Conservation (phyloP, 2,797 vertebrate genomes). For the Psittacula derbiana region DNA sequence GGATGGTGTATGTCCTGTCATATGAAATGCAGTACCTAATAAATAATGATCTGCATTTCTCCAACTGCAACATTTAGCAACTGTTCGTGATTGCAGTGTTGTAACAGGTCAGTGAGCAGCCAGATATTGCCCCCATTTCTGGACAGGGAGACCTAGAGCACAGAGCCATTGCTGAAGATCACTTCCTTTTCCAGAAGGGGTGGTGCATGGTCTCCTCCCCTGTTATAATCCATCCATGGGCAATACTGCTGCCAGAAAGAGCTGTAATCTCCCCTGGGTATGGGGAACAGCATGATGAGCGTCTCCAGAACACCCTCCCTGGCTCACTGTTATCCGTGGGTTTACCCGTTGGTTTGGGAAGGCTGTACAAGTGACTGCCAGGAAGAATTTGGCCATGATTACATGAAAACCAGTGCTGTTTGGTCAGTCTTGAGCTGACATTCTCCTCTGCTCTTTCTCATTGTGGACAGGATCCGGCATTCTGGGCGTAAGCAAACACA, state of each 20-base stretch:
- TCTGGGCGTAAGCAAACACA: fast-evolving
- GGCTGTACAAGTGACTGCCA: not conserved
- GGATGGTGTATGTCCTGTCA: not conserved
- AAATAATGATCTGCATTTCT: not conserved
- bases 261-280: not conserved
- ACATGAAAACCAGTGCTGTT: not conserved
- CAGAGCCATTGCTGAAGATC: not conserved
- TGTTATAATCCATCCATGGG: not conserved
- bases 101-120: not conserved
- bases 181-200: not conserved
- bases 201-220: not conserved
- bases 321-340: not conserved
- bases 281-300: fast-evolving
- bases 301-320: not conserved
- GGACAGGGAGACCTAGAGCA: not conserved
- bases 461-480: not conserved
- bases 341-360: not conserved
- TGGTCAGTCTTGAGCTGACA: not conserved
- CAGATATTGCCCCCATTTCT: not conserved
- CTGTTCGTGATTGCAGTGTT: not conserved
- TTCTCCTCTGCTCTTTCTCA: conserved; percentile 4
- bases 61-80: not conserved
- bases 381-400: not conserved
- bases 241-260: not conserved
- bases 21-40: not conserved